Conservation (phyloP, 2,888 invertebrate species). For the Drosophila imparisetae region DNA sequence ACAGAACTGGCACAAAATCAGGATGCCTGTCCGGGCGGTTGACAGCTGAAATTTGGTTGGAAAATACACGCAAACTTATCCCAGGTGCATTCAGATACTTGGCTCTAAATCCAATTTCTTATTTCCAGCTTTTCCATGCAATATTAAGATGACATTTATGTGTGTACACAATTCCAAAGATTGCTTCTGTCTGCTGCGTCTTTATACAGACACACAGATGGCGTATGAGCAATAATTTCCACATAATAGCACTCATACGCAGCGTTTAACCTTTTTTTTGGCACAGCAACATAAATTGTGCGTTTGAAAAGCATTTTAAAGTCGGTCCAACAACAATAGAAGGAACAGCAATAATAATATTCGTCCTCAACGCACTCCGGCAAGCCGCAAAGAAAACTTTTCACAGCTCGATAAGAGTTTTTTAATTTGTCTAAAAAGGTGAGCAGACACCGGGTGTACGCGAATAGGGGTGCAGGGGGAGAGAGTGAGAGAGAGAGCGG, state of each 20-base stretch:
- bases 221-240: slow-evolving; percentile 61
- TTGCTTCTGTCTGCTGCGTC: slow-evolving; percentile 46
- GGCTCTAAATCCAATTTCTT: slow-evolving; percentile 5
- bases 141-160: slow-evolving; percentile 20
- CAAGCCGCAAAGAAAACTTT: slow-evolving; percentile 67
- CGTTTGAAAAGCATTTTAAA: slow-evolving; percentile 66
- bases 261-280: slow-evolving; percentile 58
- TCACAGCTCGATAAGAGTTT: slow-evolving; percentile 74
- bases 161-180: slow-evolving; percentile 20
- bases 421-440: slow-evolving; percentile 79
- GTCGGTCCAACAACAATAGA: slow-evolving; percentile 24
- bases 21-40: neutral
- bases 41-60: neutral
- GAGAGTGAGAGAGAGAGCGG: neutral
- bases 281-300: slow-evolving; percentile 51
- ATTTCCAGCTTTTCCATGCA: slow-evolving; percentile 21
- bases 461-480: neutral
- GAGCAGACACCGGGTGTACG: slow-evolving; percentile 9
- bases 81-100: slow-evolving; percentile 14
- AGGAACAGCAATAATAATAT: slow-evolving; percentile 47
- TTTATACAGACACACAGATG: slow-evolving; percentile 35
- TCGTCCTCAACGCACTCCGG: slow-evolving; percentile 51
- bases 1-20: slow-evolving; percentile 27
- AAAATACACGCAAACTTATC: slow-evolving; percentile 1
- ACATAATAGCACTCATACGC: slow-evolving; percentile 67